Evolutionary conservation across 2,888 invertebrate species (phyloP).

Genomic region (Bellardia bayeri): DNA sequence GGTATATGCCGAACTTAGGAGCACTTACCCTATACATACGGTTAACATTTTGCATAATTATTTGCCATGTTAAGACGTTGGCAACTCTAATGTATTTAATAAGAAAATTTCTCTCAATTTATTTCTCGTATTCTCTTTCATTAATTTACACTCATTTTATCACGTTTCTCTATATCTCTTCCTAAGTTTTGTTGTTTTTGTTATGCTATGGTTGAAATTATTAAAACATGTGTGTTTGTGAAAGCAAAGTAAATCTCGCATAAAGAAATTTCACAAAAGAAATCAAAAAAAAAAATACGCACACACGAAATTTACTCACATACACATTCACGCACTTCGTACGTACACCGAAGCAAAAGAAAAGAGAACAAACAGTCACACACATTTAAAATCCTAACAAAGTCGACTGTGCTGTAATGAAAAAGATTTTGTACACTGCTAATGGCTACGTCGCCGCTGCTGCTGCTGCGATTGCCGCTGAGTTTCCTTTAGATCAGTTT

Average conservation of each 20-base stretch:
- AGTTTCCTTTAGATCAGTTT: slow-evolving; percentile 70
- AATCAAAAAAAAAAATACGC: slow-evolving; percentile 53
- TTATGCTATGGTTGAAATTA: slow-evolving; percentile 38
- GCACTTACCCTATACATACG: too few relatives aligned
- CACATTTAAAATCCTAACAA: slow-evolving; percentile 65
- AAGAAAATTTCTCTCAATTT: too few relatives aligned
- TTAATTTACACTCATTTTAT: slow-evolving; percentile 44
- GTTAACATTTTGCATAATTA: background rate
- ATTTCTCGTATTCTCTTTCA: slow-evolving; percentile 30
- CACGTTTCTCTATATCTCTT: slow-evolving; percentile 39
- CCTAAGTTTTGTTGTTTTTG: slow-evolving; percentile 41
- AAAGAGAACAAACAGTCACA: slow-evolving; percentile 65
- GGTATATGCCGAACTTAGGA: too few relatives aligned
- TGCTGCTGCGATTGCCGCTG: slow-evolving; percentile 25
- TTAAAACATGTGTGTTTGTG: slow-evolving; percentile 57
- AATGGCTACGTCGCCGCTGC: background rate
- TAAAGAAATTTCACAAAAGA: slow-evolving; percentile 65
- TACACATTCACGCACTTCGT: slow-evolving; percentile 4
- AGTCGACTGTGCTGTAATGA: slow-evolving; percentile 63
- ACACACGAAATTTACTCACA: slow-evolving; percentile 24
- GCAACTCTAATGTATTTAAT: slow-evolving; percentile 36
- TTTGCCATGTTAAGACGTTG: background rate
- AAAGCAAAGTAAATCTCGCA: slow-evolving; percentile 66
- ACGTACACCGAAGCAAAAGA: slow-evolving; percentile 40
- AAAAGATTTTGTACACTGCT: slow-evolving; percentile 63